Evolutionary conservation across 2,113 vertebrate genomes (phyloP), one percentile per base, ranked within the genome.

Genomic region (Steatornis caripensis): DNA sequence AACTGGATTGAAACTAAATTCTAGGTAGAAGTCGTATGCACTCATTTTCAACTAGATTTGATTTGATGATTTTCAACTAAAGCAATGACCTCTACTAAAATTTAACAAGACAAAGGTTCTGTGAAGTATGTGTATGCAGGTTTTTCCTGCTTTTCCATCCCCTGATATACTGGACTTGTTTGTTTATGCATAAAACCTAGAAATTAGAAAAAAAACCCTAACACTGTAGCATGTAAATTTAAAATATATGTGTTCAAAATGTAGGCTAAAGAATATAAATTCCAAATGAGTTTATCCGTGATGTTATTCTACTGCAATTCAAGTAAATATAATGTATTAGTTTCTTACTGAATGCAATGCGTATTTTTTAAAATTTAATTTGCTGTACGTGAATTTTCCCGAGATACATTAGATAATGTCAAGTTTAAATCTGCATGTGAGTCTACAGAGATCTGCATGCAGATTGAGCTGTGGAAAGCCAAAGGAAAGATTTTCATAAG

Each of bases 1-100:
- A 94, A 92, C 87, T 95, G 81, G 46, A 54, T 92, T 85, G 94
- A 97, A 95, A 94, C 30, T 62, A 96, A 96, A 92, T 92, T 87
- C 76, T 66, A 65, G 57, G 70, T 71, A 93, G 66, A 93, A 96
- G 57, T 91, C 41, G 6, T 41, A 49, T 41, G 45, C 2, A 3
- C 12, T 96, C 18, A 61, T 77, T 68, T 92, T 90, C 87, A 76
- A 36, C 54, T 77, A 57, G 29, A 29, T 60, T 53, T 90, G 86
- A 71, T 83, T 48, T 66, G 62, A 32, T 45, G 51, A 57, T 80
- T 76, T 83, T 45, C 54, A 51, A 34, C 4, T 10, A 87, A 95
- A 83, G 26, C 64, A 58, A 48, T 66, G 46, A 94, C 46, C 60
- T 80, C 78, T 82, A 27, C 43, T 80, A 62, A 60, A 84, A 89